Evolutionary conservation across 2,797 vertebrate genomes (phyloP).

Genomic region (Podargus strigoides): DNA sequence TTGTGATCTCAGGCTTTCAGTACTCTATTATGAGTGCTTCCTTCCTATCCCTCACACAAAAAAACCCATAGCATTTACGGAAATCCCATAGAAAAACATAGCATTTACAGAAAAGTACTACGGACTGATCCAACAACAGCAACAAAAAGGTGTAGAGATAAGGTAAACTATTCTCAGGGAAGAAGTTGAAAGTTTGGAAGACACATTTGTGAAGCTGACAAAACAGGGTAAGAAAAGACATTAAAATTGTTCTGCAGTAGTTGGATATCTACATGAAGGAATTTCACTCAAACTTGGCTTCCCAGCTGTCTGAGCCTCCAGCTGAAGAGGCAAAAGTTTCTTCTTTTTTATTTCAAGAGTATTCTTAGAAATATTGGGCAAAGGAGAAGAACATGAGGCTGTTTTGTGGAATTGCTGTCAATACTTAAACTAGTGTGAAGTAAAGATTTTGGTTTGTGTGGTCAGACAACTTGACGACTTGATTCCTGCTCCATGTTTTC

Average conservation of each 20-base stretch:
- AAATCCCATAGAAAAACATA: neutral
- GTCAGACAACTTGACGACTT: neutral
- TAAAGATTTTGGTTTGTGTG: neutral
- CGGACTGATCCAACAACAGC: too few relatives aligned
- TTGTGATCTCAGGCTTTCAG: neutral
- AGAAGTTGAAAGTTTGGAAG: neutral
- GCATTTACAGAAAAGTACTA: neutral
- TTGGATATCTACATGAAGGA: neutral
- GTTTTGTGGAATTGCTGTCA: neutral
- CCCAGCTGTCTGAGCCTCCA: neutral
- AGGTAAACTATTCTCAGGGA: neutral
- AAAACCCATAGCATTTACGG: accelerated
- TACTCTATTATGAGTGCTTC: neutral
- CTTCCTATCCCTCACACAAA: neutral
- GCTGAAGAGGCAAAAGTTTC: neutral
- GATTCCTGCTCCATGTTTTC: neutral
- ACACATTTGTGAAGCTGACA: neutral
- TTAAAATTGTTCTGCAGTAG: neutral
- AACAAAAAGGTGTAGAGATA: accelerated
- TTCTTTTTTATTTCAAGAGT: neutral
- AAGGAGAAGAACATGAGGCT: neutral
- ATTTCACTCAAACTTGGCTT: neutral
- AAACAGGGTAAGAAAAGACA: neutral
- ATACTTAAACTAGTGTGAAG: neutral
- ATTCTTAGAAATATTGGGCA: neutral